These are phyloP conservation scores for Stercorarius parasiticus DNA, from an alignment of 2,113 vertebrate species.

Conservation along the genomic window DNA sequence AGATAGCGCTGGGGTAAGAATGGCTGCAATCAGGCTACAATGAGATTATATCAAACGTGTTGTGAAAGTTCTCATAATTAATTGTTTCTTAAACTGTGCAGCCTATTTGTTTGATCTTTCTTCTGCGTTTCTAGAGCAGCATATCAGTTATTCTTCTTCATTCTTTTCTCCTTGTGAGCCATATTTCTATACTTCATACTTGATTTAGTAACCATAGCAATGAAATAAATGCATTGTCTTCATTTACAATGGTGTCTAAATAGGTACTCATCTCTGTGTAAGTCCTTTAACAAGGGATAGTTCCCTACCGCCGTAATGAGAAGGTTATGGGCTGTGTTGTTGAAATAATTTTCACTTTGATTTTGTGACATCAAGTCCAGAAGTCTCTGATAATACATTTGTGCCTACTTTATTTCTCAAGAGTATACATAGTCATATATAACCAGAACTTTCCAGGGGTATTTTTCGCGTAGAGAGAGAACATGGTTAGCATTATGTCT, in stretches of 20 bases:
- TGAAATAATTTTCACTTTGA: constrained; percentile 41
- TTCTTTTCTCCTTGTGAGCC: not conserved
- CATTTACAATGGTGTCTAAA: constrained; percentile 60
- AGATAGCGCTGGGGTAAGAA: not conserved
- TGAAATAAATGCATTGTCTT: constrained; percentile 63
- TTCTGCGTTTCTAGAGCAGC: not conserved
- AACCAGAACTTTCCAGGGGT: not conserved
- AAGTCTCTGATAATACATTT: constrained; percentile 16
- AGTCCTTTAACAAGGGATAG: constrained; percentile 16
- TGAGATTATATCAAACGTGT: not conserved
- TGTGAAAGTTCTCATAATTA: constrained; percentile 36
- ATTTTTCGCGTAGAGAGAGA: not conserved
- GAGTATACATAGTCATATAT: not conserved
- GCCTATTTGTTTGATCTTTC: constrained; percentile 8
- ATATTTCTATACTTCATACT: constrained; percentile 32
- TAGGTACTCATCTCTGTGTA: constrained; percentile 28
- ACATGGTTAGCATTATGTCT: not conserved
- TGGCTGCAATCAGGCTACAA: not conserved
- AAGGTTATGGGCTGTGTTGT: not conserved
- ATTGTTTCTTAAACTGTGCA: constrained; percentile 42
- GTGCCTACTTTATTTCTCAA: not conserved
- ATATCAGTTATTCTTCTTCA: not conserved
- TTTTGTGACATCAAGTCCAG: not conserved
- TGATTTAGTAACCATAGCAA: constrained; percentile 65
- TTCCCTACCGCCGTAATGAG: constrained; percentile 12